A percentile compares a stretch with the other conserved stretches of the same genome.
phyloP scores from a whole-genome alignment of 2,888 invertebrate genomes.

The Eudemis profundana region DNA sequence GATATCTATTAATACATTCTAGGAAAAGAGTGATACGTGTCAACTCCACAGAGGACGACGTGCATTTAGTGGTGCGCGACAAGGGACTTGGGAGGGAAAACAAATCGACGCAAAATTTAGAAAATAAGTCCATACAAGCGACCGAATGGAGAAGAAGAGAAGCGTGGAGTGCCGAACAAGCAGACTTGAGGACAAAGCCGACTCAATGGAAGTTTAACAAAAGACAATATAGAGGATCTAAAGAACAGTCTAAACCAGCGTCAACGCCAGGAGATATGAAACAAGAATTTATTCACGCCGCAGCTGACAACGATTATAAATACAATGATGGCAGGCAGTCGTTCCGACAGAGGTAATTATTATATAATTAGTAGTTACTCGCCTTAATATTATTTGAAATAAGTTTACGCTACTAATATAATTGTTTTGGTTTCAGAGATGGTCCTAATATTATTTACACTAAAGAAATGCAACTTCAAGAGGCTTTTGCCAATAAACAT shows the following conservation, averaged over 20 bases:
- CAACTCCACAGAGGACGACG: conserved; percentile 90
- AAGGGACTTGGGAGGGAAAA: conserved; percentile 89
- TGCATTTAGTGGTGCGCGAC: conserved; percentile 90
- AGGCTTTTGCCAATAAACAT: conserved; percentile 79
- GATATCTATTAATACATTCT: conserved; percentile 86
- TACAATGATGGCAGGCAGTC: conserved; percentile 77
- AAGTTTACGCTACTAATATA: conserved; percentile 1
- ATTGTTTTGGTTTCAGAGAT: conserved; percentile 67
- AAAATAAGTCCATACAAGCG: conserved; percentile 91
- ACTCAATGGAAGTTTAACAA: conserved; percentile 91
- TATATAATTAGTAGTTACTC: neutral
- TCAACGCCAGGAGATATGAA: conserved; percentile 78
- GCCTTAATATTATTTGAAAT: neutral
- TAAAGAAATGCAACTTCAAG: conserved; percentile 83
- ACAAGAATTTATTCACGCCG: conserved; percentile 80
- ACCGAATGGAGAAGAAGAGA: conserved; percentile 92
- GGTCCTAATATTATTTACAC: conserved; percentile 84
- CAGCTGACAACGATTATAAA: conserved; percentile 79
- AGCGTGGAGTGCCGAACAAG: conserved; percentile 94
- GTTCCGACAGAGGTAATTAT: conserved; percentile 69
- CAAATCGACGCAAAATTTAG: conserved; percentile 90
- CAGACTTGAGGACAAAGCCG: conserved; percentile 87
- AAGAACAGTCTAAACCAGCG: conserved; percentile 80
- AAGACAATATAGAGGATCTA: conserved; percentile 81
- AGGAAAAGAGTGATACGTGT: conserved; percentile 90